Evolutionary conservation across 2,113 vertebrate species (phyloP).

Genomic region (Macaca mulatta): DNA sequence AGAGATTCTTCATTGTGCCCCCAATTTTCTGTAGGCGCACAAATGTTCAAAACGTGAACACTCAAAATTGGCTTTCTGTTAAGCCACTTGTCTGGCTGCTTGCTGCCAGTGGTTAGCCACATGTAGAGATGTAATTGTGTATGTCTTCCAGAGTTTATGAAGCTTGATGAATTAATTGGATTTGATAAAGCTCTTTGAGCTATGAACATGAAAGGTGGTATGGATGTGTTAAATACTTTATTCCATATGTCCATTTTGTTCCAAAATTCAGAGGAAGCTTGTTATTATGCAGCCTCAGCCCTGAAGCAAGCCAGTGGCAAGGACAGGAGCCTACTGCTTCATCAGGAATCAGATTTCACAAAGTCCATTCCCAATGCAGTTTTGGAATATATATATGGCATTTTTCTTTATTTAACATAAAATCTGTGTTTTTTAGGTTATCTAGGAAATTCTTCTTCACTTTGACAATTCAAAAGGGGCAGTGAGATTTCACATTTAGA

Average conservation of each 20-base stretch:
- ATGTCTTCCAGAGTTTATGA: slow-evolving; percentile 37
- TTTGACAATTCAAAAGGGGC: neutral
- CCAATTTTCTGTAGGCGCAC: neutral
- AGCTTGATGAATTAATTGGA: slow-evolving; percentile 46
- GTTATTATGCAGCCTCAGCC: neutral
- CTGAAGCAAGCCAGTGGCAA: slow-evolving; percentile 39
- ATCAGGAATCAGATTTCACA: neutral
- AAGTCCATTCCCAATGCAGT: neutral
- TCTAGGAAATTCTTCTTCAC: neutral
- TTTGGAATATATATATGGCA: neutral
- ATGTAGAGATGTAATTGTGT: neutral
- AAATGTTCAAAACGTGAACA: neutral
- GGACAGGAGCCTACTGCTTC: neutral
- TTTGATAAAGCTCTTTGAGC: slow-evolving; percentile 47
- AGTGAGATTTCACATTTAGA: neutral
- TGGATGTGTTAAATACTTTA: slow-evolving; percentile 22
- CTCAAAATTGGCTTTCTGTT: neutral
- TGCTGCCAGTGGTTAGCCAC: neutral
- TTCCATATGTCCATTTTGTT: slow-evolving; percentile 3
- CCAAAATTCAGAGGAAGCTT: neutral
- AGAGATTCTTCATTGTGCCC: neutral
- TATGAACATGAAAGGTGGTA: slow-evolving; percentile 36
- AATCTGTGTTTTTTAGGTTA: neutral
- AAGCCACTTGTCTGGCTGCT: neutral
- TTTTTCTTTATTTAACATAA: neutral